These are phyloP conservation scores for Tenebrosternarchus preto DNA, from an alignment of 2,113 vertebrate species.

Conservation along the genomic window DNA sequence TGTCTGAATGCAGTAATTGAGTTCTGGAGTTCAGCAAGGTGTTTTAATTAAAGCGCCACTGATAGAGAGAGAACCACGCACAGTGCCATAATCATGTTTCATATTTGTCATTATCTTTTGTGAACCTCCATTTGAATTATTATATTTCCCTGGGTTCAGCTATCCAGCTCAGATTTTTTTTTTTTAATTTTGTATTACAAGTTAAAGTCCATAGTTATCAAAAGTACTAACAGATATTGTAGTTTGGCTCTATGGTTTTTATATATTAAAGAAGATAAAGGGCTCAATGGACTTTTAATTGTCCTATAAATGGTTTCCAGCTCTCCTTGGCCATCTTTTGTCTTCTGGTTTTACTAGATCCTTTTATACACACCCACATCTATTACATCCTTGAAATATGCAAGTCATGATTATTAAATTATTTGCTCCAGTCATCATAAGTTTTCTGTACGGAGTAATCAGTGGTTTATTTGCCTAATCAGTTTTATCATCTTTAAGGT, in stretches of 20 bases:
- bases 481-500: constrained; percentile 32
- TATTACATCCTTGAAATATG: constrained; percentile 15
- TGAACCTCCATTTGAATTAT: constrained; percentile 34
- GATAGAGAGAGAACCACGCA: constrained; percentile 43
- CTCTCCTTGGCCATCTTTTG: neutral
- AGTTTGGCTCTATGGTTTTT: neutral
- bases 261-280: constrained; percentile 1
- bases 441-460: constrained; percentile 19
- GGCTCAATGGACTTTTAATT: neutral
- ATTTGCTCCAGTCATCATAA: constrained; percentile 27
- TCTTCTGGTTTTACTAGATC: neutral
- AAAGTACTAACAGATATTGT: neutral
- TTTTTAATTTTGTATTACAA: neutral
- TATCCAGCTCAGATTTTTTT: constrained; percentile 2
- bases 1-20: constrained; percentile 51
- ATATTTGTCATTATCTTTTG: constrained; percentile 52
- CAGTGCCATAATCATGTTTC: constrained; percentile 57
- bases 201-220: neutral
- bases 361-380: neutral
- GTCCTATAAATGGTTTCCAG: neutral
- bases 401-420: constrained; percentile 22
- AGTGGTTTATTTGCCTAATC: constrained; percentile 27
- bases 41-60: constrained; percentile 63
- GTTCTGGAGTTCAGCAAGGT: constrained; percentile 50
- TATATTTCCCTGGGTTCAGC: constrained; percentile 31